Base-by-base conservation (phyloP, 2,797 vertebrate species). In the Muraenolepis orangiensis region DNA sequence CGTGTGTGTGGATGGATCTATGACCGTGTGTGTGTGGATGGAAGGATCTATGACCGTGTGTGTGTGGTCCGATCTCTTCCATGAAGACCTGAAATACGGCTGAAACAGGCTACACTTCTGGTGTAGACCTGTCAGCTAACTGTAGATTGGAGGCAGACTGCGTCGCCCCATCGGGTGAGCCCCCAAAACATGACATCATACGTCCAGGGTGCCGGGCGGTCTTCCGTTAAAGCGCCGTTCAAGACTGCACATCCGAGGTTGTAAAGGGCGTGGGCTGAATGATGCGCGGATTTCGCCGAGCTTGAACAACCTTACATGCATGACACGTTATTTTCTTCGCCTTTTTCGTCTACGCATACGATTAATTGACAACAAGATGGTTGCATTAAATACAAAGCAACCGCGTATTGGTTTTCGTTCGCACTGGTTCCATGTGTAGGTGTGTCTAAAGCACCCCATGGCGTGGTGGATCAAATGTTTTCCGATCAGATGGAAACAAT, bases 101-200 rank as follows among this genome's bases (percentile, higher is more conserved):
- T 23, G 5, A 2, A 11, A 57, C 20, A 10, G 23, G 57, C 57
- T 13, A 13, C 18, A 26, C 57, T 12, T 23, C 11, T 67, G 26
- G 66, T 30, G 31, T 69, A 13, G 14, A 31, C 10, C 67, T 69
- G n/a, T n/a, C 51, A 7, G 51, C 20, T 2, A n/a, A 23, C 23
- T 64, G 20, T n/a, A 8, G 51, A 57, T 57, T 6, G 4, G 20
- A 23, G 51, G 18, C 20, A 23, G 20, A 4, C 42, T 57, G 51
- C 51, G 51, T 70, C 69, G 32, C 29, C 38, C 70, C 29, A 23
- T 38, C 64, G 26, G 77, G 75, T 4, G 72, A 23, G 12, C 84
- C 38, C 51, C 51, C 69, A 82, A 85, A 12, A n/a, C 68, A 91
- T 91, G 87, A 91, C 91, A 78, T 91, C 90, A 91, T 86, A 7